These are phyloP conservation scores for Gallirallus australis DNA, from an alignment of 2,797 vertebrate species.

Conservation along the genomic window DNA sequence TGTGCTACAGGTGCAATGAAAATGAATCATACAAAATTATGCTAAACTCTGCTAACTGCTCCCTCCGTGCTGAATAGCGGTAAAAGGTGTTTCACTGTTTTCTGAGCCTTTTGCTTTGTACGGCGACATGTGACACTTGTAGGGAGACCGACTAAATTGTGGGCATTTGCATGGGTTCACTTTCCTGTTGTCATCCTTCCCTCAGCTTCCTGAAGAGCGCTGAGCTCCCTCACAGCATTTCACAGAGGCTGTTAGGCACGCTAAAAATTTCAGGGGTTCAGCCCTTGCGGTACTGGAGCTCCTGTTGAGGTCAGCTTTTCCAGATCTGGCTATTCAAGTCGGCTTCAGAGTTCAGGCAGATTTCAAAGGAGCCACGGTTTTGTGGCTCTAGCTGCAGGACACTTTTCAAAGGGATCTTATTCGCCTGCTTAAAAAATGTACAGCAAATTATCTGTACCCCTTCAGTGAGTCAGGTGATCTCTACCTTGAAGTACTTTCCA, in stretches of 20 bases:
- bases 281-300: neutral
- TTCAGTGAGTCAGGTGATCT: neutral
- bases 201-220: neutral
- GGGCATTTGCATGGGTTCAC: neutral
- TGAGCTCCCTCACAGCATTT: neutral
- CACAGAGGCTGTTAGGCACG: neutral
- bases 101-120: neutral
- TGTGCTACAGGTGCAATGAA: slow-evolving; percentile 10
- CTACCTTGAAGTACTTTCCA: neutral
- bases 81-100: slow-evolving; percentile 37
- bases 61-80: neutral
- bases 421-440: neutral
- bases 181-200: neutral
- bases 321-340: neutral
- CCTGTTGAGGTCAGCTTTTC: neutral
- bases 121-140: neutral
- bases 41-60: slow-evolving; percentile 34
- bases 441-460: neutral
- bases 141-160: neutral
- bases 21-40: slow-evolving; percentile 34
- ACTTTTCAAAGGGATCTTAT: neutral
- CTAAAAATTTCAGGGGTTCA: neutral
- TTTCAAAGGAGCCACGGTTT: neutral
- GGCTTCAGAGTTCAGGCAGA: neutral
- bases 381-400: neutral